Base-by-base conservation (phyloP, 2,113 vertebrate genomes). In the Megaleporinus macrocephalus region DNA sequence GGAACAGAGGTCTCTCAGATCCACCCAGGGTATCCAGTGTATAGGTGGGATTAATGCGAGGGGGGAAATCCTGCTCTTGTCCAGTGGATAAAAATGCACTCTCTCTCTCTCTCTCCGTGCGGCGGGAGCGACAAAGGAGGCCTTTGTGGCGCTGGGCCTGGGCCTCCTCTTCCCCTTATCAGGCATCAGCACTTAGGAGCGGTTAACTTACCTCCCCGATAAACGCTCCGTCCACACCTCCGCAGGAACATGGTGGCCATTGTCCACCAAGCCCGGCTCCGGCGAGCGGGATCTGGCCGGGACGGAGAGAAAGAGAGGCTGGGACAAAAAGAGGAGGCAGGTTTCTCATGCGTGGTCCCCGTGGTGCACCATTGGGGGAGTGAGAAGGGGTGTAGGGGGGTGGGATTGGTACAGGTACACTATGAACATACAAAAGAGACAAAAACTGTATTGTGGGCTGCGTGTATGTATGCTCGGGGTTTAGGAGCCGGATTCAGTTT, bases 371-470 rank as follows among this genome's bases (percentile, higher is more conserved):
- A 70, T 85, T 84, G 1, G n/a, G n/a, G n/a, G n/a, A n/a, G n/a
- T n/a, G n/a, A n/a, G n/a, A n/a, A 71, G 84, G 83, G 83, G 84
- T 86, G 53, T 7, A 78, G 76, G 20, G 76, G 76, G 20, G 63
- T 18, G 75, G 66, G 89, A 89, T 88, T 83, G 86, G 88, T 86
- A 84, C 91, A 93, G 91, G 91, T 92, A 90, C 88, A 88, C 86
- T 70, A 83, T 18, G 3, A 73, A 44, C 44, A 68, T 26, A 92
- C 89, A 94, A 93, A 92, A 68, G 88, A 86, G 89, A 91, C 90
- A 92, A 92, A 92, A 90, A 86, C 7, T 63, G 85, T 86, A 91
- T 91, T 93, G 90, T 92, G 69, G 91, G 90, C 75, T 84, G 66
- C 85, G 61, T 84, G 86, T 84, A 87, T 89, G 77, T 73, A 69